phyloP scores from a whole-genome alignment of 2,888 invertebrate genomes.

The Xestia rhomboidea region DNA sequence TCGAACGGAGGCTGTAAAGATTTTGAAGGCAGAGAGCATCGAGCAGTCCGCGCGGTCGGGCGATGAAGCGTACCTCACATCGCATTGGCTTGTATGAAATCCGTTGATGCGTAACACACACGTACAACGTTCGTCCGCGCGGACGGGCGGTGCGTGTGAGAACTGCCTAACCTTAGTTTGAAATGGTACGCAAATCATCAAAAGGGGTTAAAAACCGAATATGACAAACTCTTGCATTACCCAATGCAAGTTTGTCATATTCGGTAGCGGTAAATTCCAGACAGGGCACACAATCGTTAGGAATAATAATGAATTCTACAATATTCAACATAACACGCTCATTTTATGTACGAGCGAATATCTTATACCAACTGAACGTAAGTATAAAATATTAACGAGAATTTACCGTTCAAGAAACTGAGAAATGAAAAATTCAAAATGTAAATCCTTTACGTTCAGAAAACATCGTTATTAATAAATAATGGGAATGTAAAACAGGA shows the following conservation, averaged over 20 bases:
- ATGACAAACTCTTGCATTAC: too few relatives aligned
- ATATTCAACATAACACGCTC: neutral
- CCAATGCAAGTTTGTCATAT: neutral
- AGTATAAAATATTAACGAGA: neutral
- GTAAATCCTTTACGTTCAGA: neutral
- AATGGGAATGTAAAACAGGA: slow-evolving; percentile 25
- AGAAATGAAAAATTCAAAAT: slow-evolving; percentile 6
- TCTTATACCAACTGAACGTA: neutral
- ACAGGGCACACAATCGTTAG: neutral
- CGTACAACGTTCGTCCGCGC: too few relatives aligned
- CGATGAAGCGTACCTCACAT: too few relatives aligned
- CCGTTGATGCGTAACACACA: too few relatives aligned
- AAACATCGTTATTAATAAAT: slow-evolving; percentile 25
- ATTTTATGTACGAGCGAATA: slow-evolving; percentile 2
- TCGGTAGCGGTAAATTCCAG: neutral
- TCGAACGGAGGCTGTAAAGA: too few relatives aligned
- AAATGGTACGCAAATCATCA: neutral
- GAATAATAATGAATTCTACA: neutral
- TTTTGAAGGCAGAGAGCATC: too few relatives aligned
- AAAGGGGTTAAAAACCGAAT: neutral
- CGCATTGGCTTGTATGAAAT: too few relatives aligned
- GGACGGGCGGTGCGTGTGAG: neutral
- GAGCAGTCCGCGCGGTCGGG: too few relatives aligned
- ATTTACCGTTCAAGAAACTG: neutral
- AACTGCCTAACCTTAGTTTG: neutral